Percentiles rank a stretch among this genome's conserved stretches.
phyloP scores from a whole-genome alignment of 53 echinoderm and acorn worm species.

The Antedon mediterranea region DNA sequence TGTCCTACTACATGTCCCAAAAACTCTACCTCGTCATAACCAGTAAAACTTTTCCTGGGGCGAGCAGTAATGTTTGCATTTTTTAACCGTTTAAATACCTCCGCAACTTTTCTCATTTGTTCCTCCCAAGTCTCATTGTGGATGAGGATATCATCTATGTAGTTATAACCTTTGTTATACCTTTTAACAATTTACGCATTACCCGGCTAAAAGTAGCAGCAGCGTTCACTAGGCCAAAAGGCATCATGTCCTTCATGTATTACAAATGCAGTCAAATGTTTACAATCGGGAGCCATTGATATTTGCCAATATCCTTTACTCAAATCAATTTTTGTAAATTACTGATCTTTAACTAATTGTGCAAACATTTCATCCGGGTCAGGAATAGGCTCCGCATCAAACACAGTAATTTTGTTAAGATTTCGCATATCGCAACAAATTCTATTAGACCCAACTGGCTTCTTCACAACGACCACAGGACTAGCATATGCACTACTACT shows the following conservation, averaged over 20 bases:
- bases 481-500: slow-evolving; percentile 21
- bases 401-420: neutral
- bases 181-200: slow-evolving; percentile 32
- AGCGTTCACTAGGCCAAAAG: slow-evolving; percentile 50
- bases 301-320: slow-evolving; percentile 39
- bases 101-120: slow-evolving; percentile 13
- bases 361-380: slow-evolving; percentile 37
- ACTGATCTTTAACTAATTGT: slow-evolving; percentile 19
- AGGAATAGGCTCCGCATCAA: slow-evolving; percentile 13
- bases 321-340: slow-evolving; percentile 35
- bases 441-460: slow-evolving; percentile 20
- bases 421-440: slow-evolving; percentile 29
- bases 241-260: slow-evolving; percentile 33
- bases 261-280: slow-evolving; percentile 18
- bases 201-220: slow-evolving; percentile 39
- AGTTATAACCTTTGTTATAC: slow-evolving; percentile 34
- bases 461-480: slow-evolving; percentile 10
- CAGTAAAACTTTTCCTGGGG: slow-evolving; percentile 1
- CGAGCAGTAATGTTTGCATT: slow-evolving; percentile 2
- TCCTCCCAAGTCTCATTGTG: slow-evolving; percentile 27
- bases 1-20: neutral
- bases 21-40: neutral
- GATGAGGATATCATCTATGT: slow-evolving; percentile 30
- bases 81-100: slow-evolving; percentile 12
- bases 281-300: slow-evolving; percentile 26